Evolutionary conservation across 2,888 invertebrate species (phyloP).

Genomic region (Lamproptera curius): DNA sequence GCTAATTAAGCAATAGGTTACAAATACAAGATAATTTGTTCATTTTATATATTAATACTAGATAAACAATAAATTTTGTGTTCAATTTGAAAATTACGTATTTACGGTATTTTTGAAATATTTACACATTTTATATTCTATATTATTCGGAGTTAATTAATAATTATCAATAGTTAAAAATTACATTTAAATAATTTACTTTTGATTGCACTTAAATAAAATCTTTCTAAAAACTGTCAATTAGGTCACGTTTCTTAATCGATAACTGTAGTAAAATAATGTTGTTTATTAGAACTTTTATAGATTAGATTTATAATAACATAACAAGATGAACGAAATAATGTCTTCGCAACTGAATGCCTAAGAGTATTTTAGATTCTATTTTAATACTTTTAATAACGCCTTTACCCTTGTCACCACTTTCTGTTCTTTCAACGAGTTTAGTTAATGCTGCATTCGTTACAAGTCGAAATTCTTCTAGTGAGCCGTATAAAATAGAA

Average conservation of each 20-base stretch:
- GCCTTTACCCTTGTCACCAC: slow-evolving; percentile 36
- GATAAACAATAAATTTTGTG: too few relatives aligned
- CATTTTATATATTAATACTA: too few relatives aligned
- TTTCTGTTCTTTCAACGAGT: slow-evolving; percentile 43
- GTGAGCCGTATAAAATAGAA: slow-evolving; percentile 36
- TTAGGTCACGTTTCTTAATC: background rate
- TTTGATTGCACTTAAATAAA: too few relatives aligned
- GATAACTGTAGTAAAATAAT: too few relatives aligned
- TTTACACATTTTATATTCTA: too few relatives aligned
- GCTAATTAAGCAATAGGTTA: too few relatives aligned
- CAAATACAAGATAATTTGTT: too few relatives aligned
- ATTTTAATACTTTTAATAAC: background rate
- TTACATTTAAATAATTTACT: too few relatives aligned
- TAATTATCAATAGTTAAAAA: too few relatives aligned
- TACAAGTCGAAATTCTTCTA: slow-evolving; percentile 50
- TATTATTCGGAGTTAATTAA: too few relatives aligned
- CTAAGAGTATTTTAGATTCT: background rate
- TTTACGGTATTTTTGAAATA: too few relatives aligned
- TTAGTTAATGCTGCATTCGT: slow-evolving; percentile 51
- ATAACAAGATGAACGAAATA: background rate
- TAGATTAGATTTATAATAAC: background rate
- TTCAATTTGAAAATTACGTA: too few relatives aligned
- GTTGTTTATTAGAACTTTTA: background rate
- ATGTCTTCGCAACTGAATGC: background rate
- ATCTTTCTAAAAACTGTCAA: background rate